A percentile compares a stretch with the other conserved stretches of the same genome.
Conservation (phyloP, 2,888 invertebrate genomes). For the Tillus elongatus region DNA sequence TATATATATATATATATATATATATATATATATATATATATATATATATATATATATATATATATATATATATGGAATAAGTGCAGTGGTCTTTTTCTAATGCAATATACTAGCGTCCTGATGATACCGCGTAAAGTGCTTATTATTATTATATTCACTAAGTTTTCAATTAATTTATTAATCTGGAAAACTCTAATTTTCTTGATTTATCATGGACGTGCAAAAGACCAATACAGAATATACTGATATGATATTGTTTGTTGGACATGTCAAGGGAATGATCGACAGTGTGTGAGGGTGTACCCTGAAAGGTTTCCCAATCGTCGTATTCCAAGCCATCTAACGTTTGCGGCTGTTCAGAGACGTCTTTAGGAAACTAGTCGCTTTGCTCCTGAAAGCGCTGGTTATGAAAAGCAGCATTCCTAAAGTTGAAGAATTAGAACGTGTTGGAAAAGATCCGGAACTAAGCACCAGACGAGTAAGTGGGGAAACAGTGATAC, state of each 20-base stretch:
- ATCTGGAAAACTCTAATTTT: no score
- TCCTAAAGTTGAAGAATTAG: background rate
- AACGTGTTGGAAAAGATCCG: conserved; percentile 1
- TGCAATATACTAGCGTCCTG: no score
- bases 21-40: no score
- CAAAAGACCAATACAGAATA: background rate
- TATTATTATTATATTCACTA: no score
- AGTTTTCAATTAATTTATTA: no score
- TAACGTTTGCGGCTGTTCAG: background rate
- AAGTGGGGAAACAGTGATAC: background rate
- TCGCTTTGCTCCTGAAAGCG: background rate
- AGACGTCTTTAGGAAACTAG: conserved; percentile 4
- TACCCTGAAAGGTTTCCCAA: background rate
- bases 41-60: no score
- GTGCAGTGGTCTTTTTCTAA: no score
- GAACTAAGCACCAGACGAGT: conserved; percentile 1
- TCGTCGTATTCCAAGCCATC: conserved; percentile 2
- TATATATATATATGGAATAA: no score
- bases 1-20: no score
- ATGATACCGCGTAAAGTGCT: no score
- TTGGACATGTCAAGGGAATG: conserved; percentile 3
- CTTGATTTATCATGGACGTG: background rate
- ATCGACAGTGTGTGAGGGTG: background rate
- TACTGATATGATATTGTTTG: background rate
- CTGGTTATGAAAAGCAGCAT: background rate